Percentiles rank a stretch among this genome's conserved stretches.
Evolutionary conservation across 2,797 vertebrate genomes (phyloP).

Genomic region (Ibycter americanus): DNA sequence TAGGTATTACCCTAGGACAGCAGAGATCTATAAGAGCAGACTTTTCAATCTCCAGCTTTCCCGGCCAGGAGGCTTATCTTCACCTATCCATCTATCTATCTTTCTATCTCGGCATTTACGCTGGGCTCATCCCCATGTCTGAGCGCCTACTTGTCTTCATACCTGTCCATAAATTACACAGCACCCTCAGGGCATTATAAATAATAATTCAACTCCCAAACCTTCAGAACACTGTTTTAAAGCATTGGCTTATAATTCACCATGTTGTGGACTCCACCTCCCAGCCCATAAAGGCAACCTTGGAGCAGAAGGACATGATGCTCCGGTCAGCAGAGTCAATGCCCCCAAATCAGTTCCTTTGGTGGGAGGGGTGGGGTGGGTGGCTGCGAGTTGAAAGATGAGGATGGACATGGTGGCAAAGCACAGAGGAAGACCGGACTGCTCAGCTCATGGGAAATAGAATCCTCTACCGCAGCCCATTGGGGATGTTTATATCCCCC

Average conservation of each 20-base stretch:
- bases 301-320: not conserved
- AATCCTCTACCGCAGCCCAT: not conserved
- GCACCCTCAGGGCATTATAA: slow-evolving; percentile 33
- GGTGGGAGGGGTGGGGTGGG: not conserved
- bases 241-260: slow-evolving; percentile 10
- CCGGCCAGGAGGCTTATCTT: slow-evolving; percentile 38
- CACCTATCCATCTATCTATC: slow-evolving; percentile 45
- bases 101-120: slow-evolving; percentile 49
- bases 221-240: slow-evolving; percentile 36
- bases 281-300: not conserved
- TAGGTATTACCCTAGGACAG: not conserved
- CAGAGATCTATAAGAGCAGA: not conserved
- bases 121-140: slow-evolving; percentile 42
- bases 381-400: rapidly evolving
- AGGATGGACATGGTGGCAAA: not conserved
- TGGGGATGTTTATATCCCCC: not conserved
- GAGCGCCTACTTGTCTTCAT: slow-evolving; percentile 65
- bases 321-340: not conserved
- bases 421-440: not conserved
- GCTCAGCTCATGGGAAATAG: not conserved
- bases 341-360: not conserved
- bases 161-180: slow-evolving; percentile 59
- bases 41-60: not conserved
- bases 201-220: slow-evolving; percentile 64
- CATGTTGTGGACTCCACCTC: not conserved